These are phyloP conservation scores for Poicephalus gulielmi DNA, from an alignment of 2,113 vertebrate species.

Conservation along the genomic window DNA sequence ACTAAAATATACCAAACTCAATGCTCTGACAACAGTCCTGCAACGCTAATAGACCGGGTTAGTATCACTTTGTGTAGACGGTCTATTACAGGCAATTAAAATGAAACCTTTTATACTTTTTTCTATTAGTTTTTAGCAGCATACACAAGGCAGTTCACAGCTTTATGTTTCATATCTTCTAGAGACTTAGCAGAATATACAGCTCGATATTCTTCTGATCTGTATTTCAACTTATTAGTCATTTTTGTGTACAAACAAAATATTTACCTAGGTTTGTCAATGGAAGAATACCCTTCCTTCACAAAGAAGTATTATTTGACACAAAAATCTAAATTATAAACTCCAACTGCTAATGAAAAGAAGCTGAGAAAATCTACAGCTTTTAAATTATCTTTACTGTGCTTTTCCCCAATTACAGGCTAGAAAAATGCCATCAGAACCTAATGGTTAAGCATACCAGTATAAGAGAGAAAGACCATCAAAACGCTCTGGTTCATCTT, in stretches of 20 bases:
- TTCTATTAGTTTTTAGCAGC: background rate
- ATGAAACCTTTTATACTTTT: background rate
- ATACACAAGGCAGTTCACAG: background rate
- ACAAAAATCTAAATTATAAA: background rate
- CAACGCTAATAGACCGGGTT: background rate
- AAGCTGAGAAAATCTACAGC: background rate
- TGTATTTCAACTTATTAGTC: background rate
- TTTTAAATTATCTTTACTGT: background rate
- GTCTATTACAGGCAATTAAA: background rate
- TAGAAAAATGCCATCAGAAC: background rate
- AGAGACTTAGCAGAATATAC: background rate
- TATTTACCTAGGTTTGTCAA: background rate
- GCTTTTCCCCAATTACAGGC: background rate
- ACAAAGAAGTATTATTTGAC: background rate
- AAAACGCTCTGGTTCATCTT: slow-evolving; percentile 76
- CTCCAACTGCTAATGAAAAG: background rate
- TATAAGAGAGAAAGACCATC: slow-evolving; percentile 85
- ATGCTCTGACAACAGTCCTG: background rate
- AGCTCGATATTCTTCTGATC: background rate
- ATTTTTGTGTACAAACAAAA: background rate
- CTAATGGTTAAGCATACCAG: slow-evolving; percentile 73
- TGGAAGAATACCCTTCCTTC: background rate
- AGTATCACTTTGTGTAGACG: background rate
- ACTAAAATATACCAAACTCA: background rate
- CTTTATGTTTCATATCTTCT: background rate